Conservation (phyloP, 2,113 vertebrate species). For the Bubo bubo region DNA sequence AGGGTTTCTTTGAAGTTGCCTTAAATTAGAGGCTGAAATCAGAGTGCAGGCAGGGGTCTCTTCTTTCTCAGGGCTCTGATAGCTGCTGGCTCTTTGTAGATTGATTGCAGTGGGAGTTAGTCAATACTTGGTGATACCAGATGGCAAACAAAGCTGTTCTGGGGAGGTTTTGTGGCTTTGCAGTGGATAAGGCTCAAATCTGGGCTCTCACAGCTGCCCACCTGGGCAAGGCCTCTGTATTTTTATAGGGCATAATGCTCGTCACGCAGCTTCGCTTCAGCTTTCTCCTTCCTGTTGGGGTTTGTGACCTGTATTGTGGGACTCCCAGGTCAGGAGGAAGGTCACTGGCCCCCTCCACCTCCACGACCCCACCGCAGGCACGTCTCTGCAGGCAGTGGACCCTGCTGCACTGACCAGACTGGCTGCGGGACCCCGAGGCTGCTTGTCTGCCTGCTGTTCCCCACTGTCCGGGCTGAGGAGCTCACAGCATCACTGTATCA, state of each 20-base stretch:
- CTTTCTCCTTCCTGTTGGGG: not conserved
- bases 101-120: not conserved
- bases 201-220: not conserved
- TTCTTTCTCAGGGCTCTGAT: too few relatives aligned
- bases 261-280: not conserved
- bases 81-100: not conserved
- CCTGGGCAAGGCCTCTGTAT: not conserved
- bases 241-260: not conserved
- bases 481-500: not conserved
- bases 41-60: not conserved
- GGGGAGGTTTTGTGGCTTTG: not conserved
- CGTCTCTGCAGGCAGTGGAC: not conserved
- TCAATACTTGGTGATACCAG: not conserved
- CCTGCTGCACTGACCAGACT: too few relatives aligned
- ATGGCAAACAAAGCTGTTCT: not conserved
- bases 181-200: not conserved
- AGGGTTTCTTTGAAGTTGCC: not conserved
- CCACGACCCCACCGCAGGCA: too few relatives aligned
- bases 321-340: not conserved
- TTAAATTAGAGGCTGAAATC: not conserved
- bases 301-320: not conserved
- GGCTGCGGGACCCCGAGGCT: too few relatives aligned
- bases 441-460: not conserved
- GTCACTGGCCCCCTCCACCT: not conserved
- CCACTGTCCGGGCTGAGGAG: accelerated